Evolutionary conservation across 2,113 vertebrate species (phyloP).

Genomic region (Carlito syrichta): DNA sequence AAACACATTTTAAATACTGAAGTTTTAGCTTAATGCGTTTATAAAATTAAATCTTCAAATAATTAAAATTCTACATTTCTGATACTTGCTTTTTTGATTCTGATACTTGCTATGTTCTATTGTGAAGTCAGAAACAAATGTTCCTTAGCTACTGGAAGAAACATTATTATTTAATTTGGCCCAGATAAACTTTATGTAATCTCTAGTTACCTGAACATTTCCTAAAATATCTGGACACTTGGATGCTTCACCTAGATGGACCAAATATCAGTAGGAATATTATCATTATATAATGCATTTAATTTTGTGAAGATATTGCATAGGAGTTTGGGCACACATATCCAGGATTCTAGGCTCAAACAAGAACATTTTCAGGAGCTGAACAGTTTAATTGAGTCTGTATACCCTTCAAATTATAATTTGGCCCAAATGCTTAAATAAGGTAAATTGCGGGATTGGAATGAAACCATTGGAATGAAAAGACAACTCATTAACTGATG

Average conservation of each 20-base stretch:
- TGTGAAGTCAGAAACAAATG: slow-evolving; percentile 5
- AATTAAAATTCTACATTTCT: background rate
- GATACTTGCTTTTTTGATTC: background rate
- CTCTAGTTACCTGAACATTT: slow-evolving; percentile 33
- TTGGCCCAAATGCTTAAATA: slow-evolving; percentile 64
- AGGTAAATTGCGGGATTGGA: slow-evolving; percentile 47
- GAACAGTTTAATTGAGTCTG: slow-evolving; percentile 44
- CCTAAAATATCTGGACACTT: slow-evolving; percentile 52
- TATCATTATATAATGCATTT: background rate
- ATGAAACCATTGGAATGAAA: slow-evolving; percentile 54
- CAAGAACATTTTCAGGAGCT: slow-evolving; percentile 16
- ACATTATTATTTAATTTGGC: slow-evolving; percentile 36
- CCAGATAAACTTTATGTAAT: background rate
- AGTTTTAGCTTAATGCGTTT: background rate
- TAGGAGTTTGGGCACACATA: slow-evolving; percentile 7
- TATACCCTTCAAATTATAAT: slow-evolving; percentile 51
- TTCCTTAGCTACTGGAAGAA: background rate
- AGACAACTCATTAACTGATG: slow-evolving; percentile 52
- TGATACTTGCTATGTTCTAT: background rate
- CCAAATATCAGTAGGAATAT: slow-evolving; percentile 10
- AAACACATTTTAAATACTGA: background rate
- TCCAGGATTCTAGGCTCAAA: background rate
- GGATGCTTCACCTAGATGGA: background rate
- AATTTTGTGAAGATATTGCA: background rate
- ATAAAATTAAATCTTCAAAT: background rate